Conservation (phyloP, 1,140 invertebrate species). For the Pararge aegeria region DNA sequence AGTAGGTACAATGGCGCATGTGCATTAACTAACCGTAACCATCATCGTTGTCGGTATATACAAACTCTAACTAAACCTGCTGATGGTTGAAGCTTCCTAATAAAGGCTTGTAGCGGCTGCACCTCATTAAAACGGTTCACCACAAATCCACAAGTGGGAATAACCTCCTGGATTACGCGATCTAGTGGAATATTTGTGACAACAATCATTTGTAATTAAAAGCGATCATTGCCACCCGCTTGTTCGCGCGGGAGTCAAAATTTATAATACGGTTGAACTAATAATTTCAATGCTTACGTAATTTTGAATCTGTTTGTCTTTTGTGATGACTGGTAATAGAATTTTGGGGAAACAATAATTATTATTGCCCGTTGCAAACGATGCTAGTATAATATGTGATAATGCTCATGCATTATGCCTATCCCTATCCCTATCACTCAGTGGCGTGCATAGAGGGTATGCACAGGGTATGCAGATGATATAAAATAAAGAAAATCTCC, state of each 20-base stretch:
- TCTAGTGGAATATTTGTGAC: conserved; percentile 33
- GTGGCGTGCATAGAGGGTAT: too few relatives aligned
- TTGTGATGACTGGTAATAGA: conserved; percentile 20
- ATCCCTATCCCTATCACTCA: too few relatives aligned
- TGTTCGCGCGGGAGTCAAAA: conserved; percentile 37
- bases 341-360: conserved; percentile 6
- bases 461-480: too few relatives aligned
- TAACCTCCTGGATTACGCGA: conserved; percentile 32
- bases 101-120: conserved; percentile 15
- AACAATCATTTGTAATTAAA: conserved; percentile 44
- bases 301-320: conserved; percentile 25
- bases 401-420: too few relatives aligned
- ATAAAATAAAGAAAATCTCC: too few relatives aligned
- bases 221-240: conserved; percentile 39
- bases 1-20: too few relatives aligned
- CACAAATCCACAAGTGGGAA: conserved; percentile 46
- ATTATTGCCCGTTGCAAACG: not conserved
- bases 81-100: conserved; percentile 18
- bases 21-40: too few relatives aligned
- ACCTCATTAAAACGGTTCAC: conserved; percentile 51
- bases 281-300: conserved; percentile 20
- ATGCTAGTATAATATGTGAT: too few relatives aligned
- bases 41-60: too few relatives aligned
- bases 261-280: conserved; percentile 32
- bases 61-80: too few relatives aligned